Conservation (phyloP, 2,113 vertebrate species). For the Camelus dromedarius region DNA sequence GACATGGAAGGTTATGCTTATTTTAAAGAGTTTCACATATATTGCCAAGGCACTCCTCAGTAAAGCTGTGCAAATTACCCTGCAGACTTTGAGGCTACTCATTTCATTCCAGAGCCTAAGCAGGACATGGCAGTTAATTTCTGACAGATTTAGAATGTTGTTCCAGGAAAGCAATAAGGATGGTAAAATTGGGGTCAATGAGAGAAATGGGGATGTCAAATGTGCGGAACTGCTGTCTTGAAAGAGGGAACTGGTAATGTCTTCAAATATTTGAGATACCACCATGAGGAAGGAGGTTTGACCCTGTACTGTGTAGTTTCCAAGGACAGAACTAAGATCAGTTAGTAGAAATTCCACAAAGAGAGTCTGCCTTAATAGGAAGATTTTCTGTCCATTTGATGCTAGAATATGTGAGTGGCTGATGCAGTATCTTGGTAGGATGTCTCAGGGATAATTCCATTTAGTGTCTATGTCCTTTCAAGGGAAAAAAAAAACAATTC, state of each 20-base stretch:
- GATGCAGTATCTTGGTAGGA: background rate
- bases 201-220: background rate
- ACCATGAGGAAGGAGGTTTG: background rate
- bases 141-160: background rate
- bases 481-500: background rate
- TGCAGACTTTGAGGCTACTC: background rate
- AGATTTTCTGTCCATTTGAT: slow-evolving; percentile 25
- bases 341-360: background rate
- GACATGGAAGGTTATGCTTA: background rate
- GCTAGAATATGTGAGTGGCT: background rate
- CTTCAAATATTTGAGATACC: background rate
- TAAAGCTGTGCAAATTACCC: background rate
- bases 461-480: background rate
- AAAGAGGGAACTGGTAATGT: background rate
- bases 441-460: background rate
- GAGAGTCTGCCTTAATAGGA: background rate
- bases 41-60: background rate
- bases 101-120: background rate
- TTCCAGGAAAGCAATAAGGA: background rate
- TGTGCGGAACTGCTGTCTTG: background rate
- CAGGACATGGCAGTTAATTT: background rate
- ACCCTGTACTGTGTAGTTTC: background rate
- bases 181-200: background rate
- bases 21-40: background rate
- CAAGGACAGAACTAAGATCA: background rate